These are phyloP conservation scores for Poeciliopsis prolifica DNA, from an alignment of 2,113 vertebrate species.

Conservation along the genomic window DNA sequence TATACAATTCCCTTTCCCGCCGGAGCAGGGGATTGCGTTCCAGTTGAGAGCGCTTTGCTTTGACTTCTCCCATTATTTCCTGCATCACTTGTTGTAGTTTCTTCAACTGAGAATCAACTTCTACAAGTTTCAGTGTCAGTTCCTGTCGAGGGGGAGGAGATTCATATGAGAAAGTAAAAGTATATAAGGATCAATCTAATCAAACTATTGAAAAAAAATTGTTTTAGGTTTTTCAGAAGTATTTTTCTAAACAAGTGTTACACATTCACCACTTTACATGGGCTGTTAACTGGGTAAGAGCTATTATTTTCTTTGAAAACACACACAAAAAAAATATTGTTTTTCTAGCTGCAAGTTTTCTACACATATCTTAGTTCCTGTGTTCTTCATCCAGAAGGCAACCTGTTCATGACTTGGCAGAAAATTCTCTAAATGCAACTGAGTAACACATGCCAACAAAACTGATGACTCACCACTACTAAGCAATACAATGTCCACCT, in stretches of 20 bases:
- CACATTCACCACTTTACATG: too few species aligned
- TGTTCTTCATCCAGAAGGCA: not conserved
- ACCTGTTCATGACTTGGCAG: not conserved
- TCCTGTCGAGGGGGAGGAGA: constrained; percentile 76
- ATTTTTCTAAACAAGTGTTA: not conserved
- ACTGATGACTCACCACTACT: not conserved
- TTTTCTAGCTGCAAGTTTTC: not conserved
- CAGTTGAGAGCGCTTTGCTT: constrained; percentile 83
- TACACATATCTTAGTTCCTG: not conserved
- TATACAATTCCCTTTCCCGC: constrained; percentile 88
- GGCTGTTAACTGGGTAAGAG: not conserved
- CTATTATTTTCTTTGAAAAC: not conserved
- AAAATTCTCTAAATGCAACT: not conserved
- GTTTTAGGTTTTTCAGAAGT: not conserved
- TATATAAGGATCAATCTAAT: not conserved
- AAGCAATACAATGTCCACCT: not conserved
- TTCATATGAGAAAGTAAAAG: not conserved
- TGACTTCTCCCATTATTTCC: constrained; percentile 84
- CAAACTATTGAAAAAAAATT: not conserved
- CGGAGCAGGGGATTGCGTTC: constrained; percentile 79
- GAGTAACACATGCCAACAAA: not conserved
- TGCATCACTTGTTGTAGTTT: constrained; percentile 81
- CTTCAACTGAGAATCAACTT: constrained; percentile 81
- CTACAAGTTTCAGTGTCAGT: constrained; percentile 79
- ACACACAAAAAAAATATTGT: not conserved